Percentiles rank a stretch among this genome's conserved stretches.
These are phyloP conservation scores for Nephotettix cincticeps DNA, from an alignment of 1,140 invertebrate genomes.

Conservation along the genomic window DNA sequence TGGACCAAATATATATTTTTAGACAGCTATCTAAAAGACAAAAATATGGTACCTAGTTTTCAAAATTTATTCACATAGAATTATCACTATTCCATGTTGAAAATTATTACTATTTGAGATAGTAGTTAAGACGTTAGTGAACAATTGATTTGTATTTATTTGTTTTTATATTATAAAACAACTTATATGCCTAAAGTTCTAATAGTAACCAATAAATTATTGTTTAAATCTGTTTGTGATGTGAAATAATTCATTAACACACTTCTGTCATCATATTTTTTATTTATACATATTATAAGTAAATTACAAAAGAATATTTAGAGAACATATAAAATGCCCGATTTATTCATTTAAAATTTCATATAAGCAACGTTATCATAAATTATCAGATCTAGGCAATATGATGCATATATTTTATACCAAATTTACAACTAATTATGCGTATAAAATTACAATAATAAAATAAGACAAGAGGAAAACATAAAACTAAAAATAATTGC, in stretches of 20 bases:
- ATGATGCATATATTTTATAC: not conserved
- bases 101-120: no score
- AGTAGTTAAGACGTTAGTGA: no score
- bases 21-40: no score
- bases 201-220: no score
- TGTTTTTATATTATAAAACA: no score
- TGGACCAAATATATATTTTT: no score
- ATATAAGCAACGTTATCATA: constrained; percentile 17
- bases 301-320: constrained; percentile 22
- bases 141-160: no score
- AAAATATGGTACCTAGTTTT: no score
- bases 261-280: constrained; percentile 16
- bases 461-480: not conserved
- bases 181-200: no score
- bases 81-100: no score
- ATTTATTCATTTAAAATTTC: constrained; percentile 21
- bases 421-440: not conserved
- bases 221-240: no score
- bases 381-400: constrained; percentile 6
- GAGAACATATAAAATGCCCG: not conserved
- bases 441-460: not conserved
- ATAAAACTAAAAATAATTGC: not conserved
- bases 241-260: not conserved
- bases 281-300: constrained; percentile 14
- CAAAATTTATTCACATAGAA: no score